Evolutionary conservation across 1,140 invertebrate genomes (phyloP).

Genomic region (Wiebesia pumilae): DNA sequence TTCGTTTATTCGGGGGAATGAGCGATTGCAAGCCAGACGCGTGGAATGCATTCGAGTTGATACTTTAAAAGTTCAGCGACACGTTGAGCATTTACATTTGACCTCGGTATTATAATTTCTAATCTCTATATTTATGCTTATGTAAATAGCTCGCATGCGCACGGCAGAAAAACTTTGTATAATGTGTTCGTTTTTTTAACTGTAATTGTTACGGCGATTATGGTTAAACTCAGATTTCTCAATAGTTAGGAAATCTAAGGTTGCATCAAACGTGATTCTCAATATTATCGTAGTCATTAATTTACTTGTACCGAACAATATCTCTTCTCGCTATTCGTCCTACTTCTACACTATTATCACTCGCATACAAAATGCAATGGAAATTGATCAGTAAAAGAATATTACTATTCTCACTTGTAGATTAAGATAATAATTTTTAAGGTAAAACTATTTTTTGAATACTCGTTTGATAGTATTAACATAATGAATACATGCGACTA

Average conservation of each 20-base stretch:
- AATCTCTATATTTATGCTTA: slow-evolving; percentile 4
- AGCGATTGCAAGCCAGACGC: background rate
- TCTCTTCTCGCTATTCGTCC: background rate
- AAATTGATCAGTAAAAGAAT: background rate
- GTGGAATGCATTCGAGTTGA: background rate
- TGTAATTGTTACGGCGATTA: background rate
- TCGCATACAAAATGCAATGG: background rate
- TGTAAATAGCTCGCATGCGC: background rate
- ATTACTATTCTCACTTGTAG: background rate
- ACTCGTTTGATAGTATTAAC: background rate
- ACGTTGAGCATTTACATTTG: background rate
- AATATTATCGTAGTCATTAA: background rate
- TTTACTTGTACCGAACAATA: background rate
- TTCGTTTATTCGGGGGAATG: background rate
- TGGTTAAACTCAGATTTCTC: background rate
- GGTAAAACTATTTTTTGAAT: background rate
- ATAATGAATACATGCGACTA: too few relatives aligned
- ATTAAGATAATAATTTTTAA: background rate
- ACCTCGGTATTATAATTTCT: slow-evolving; percentile 18
- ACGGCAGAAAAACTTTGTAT: background rate
- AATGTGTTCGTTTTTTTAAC: background rate
- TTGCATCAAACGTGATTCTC: background rate
- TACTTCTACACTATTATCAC: background rate
- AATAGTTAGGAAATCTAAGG: background rate
- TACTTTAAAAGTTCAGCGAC: slow-evolving; percentile 14